A percentile compares a stretch with the other conserved stretches of the same genome.
These are phyloP conservation scores for Penaeus indicus DNA, from an alignment of 1,140 invertebrate genomes.

Conservation along the genomic window DNA sequence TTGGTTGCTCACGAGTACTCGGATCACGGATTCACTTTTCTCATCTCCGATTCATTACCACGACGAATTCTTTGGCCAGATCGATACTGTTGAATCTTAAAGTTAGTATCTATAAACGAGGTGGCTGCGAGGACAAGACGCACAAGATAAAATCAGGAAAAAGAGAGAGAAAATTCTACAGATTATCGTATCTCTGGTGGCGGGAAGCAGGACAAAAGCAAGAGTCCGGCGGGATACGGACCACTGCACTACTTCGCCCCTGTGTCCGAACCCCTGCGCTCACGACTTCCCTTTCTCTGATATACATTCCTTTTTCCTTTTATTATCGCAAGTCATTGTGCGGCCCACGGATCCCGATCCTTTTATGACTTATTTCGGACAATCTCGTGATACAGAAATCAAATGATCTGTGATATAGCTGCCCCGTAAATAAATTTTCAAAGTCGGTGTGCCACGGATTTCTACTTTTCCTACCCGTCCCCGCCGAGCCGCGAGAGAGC, in stretches of 20 bases:
- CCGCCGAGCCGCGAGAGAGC: neutral
- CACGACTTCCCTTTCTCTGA: constrained; percentile 34
- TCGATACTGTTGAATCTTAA: neutral
- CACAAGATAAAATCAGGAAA: neutral
- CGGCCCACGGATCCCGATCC: no score
- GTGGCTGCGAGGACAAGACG: neutral
- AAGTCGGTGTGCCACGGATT: neutral
- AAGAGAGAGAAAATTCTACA: neutral
- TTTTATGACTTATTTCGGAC: no score
- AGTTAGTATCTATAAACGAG: neutral
- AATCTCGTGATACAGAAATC: no score
- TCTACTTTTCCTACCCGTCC: constrained; percentile 32
- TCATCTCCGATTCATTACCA: no score
- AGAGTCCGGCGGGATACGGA: constrained; percentile 58
- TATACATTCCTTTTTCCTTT: neutral
- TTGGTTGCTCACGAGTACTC: constrained; percentile 27
- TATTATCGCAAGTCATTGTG: no score
- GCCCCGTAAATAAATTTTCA: neutral
- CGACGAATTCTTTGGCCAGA: neutral
- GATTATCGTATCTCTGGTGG: constrained; percentile 54
- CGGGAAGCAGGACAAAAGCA: constrained; percentile 37
- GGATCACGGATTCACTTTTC: neutral
- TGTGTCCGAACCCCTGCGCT: constrained; percentile 51
- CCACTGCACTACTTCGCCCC: constrained; percentile 63
- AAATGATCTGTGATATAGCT: no score